Conservation (phyloP, 2,797 vertebrate genomes). For the Channa striata region DNA sequence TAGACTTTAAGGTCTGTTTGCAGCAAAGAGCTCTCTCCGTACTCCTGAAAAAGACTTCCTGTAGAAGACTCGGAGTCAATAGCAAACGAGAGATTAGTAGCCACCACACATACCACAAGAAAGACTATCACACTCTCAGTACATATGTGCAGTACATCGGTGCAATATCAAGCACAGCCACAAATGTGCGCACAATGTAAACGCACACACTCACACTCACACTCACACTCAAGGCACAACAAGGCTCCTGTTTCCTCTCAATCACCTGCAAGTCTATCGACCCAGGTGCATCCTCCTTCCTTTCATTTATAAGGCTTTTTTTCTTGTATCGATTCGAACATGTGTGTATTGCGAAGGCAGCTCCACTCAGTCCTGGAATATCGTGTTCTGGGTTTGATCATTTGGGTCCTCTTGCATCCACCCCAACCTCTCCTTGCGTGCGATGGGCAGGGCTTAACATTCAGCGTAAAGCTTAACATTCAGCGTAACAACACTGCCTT, state of each 20-base stretch:
- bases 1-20: conserved; percentile 59
- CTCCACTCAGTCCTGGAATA: conserved; percentile 59
- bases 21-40: conserved; percentile 44
- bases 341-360: conserved; percentile 65
- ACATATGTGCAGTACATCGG: conserved; percentile 23
- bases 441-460: too few species aligned
- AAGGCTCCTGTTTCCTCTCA: conserved; percentile 67
- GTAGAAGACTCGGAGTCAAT: conserved; percentile 60
- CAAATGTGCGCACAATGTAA: conserved; percentile 34
- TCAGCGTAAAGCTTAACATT: conserved; percentile 25
- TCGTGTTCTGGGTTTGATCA: conserved; percentile 67
- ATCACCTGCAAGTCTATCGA: conserved; percentile 79
- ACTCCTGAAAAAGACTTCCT: conserved; percentile 69
- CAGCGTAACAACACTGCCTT: conserved; percentile 27
- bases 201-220: conserved; percentile 36
- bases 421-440: conserved; percentile 6
- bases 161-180: conserved; percentile 31
- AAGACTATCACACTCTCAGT: conserved; percentile 51
- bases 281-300: conserved; percentile 68
- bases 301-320: conserved; percentile 72
- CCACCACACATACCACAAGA: conserved; percentile 52
- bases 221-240: conserved; percentile 26
- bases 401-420: conserved; percentile 58
- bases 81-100: conserved; percentile 52
- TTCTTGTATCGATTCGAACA: conserved; percentile 77